Evolutionary conservation across 2,113 vertebrate genomes (phyloP).

Genomic region (Elephas maximus): DNA sequence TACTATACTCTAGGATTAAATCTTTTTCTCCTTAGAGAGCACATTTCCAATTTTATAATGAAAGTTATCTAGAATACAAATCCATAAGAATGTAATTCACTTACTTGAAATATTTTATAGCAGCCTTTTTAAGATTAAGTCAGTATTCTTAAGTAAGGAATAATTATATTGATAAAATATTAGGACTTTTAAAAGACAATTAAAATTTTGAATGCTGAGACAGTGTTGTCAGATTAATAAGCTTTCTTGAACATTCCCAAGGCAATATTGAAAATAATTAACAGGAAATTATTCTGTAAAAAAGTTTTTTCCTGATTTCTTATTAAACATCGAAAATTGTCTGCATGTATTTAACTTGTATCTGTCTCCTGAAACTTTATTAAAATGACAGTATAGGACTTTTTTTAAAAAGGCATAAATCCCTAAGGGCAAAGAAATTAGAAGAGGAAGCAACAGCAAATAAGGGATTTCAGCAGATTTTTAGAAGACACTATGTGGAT

Average conservation of each 20-base stretch:
- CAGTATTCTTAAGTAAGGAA: not conserved
- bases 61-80: not conserved
- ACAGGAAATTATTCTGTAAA: not conserved
- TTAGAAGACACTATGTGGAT: not conserved
- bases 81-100: not conserved
- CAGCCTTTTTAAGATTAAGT: constrained; percentile 8
- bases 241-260: not conserved
- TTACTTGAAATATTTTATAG: constrained; percentile 21
- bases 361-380: constrained; percentile 8
- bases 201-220: constrained; percentile 2
- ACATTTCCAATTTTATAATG: constrained; percentile 25
- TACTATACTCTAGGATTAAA: not conserved
- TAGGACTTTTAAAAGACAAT: not conserved
- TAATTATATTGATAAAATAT: constrained; percentile 9
- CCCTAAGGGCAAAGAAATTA: not conserved
- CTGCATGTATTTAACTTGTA: not conserved
- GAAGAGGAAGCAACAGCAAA: not conserved
- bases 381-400: not conserved
- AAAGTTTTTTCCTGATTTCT: not conserved
- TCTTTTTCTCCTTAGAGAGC: not conserved
- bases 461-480: constrained; percentile 30
- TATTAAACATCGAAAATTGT: not conserved
- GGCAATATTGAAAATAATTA: constrained; percentile 27
- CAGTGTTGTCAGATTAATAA: constrained; percentile 1
- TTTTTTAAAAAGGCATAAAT: not conserved